Base-by-base conservation (phyloP, 2,113 vertebrate genomes). In the Periophthalmus modestus region DNA sequence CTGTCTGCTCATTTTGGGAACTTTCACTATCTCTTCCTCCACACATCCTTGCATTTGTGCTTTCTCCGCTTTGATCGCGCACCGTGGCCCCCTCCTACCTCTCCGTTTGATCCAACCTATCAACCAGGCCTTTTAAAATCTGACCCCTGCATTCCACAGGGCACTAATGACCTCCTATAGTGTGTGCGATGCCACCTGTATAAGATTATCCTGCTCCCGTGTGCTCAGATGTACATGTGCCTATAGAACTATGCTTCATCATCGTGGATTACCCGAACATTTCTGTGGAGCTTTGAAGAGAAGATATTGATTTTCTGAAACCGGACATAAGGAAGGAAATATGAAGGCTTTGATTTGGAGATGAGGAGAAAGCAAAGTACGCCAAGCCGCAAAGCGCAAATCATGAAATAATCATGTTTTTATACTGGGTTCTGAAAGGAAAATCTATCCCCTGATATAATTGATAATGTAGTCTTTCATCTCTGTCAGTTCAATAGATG, bases 71-170 rank as follows among this genome's bases (percentile, higher is more conserved):
- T 86, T 89, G 87, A 89, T 90, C 73, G 55, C 23, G 71, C 82
- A 74, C 82, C 76, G 79, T 78, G 73, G 62, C 82, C 81, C 73
- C 82, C 70, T 79, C 68, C 48, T 13, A 36, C 67, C 65, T 46
- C 66, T 68, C 43, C 87, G 15, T 92, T 91, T 92, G 90, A 92
- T 91, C 88, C 85, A 59, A 48, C 43, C 85, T 73, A 90, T 91
- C 87, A 88, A 79, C 81, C 80, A 82, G 88, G 81, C 87, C 88
- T 89, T 89, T 92, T 89, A 89, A 89, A 89, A 89, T 82, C 75
- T 92, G 89, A 93, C 91, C 91, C 78, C 82, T 76, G 80, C 86
- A 93, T 92, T 91, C 90, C 89, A 78, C 28, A 11, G 89, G 88
- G 86, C 89, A 84, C 85, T 89, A 88, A 84, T 89, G 88, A 88